Percentiles rank a stretch among this genome's conserved stretches.
These are phyloP conservation scores for Hypotaenidia philippensis DNA, from an alignment of 2,797 vertebrate species.

Conservation along the genomic window DNA sequence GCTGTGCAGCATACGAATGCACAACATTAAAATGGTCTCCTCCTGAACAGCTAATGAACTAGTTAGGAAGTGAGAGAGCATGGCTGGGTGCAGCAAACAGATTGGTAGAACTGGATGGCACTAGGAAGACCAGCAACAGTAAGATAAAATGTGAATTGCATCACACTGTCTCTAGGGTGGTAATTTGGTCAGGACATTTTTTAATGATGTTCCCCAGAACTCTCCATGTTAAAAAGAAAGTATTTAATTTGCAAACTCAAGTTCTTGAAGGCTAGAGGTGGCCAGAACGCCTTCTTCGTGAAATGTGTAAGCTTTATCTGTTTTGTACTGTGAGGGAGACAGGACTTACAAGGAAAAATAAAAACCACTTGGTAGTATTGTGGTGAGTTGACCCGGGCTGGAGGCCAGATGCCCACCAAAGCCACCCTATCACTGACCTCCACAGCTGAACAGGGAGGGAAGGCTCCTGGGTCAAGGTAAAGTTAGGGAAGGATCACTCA, in stretches of 20 bases:
- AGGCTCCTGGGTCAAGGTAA: no score
- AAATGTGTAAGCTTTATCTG: fast-evolving
- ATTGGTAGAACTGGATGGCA: background rate
- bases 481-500: no score
- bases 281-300: background rate
- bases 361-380: background rate
- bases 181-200: background rate
- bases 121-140: background rate
- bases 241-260: background rate
- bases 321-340: background rate
- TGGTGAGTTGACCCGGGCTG: no score
- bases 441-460: no score
- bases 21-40: background rate
- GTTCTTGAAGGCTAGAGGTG: background rate
- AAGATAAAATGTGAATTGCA: background rate
- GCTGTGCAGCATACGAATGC: background rate
- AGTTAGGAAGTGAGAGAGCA: background rate
- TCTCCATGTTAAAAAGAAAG: background rate
- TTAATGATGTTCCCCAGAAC: background rate
- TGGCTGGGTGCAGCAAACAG: background rate
- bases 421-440: no score
- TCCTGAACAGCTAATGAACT: background rate
- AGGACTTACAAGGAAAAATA: background rate
- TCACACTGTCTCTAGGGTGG: background rate
- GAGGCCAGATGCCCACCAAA: no score